Evolutionary conservation across 2,113 vertebrate species (phyloP), one percentile per base, ranked within the genome.

Genomic region (Cyanoliseus patagonus): DNA sequence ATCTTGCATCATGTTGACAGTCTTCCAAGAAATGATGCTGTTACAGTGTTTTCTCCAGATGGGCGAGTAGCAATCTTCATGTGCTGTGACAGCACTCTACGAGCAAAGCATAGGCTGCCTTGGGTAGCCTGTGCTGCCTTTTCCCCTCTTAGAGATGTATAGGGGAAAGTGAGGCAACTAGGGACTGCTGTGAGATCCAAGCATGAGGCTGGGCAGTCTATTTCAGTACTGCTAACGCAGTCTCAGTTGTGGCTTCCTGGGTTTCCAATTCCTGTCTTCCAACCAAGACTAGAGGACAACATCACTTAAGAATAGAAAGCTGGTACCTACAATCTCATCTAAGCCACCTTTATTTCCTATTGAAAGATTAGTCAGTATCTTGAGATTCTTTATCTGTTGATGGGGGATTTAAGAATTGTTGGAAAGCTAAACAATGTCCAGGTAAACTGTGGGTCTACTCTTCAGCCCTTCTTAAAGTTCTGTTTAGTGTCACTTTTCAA

Each of bases 161-260:
- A 3, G 4, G 9, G 2, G 3, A 11, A 31, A 31, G 44, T 3
- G 2, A 7, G 47, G 11, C 2, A 22, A 4, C 2, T 57, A 51
- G 64, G 28, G 42, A 30, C 24, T 46, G 20, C 9, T 69, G 10
- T 27, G n/a, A 90, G 33, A 70, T 33, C 7, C 8, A 46, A 59
- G 46, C 7, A 13, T 46, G 28, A 59, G 20, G 20, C 0, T 55
- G 31, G 25, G 14, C 12, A 92, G 46, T 5, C 17, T 59, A 1
- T 52, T 80, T 66, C 25, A 27, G 39, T 27, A 2, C 27, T 61
- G 12, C 10, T 33, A 55, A 51, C 16, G 55, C 13, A 10, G 19
- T 10, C 15, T 27, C 9, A 4, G 8, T 35, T 89, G 22, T 52
- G 20, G 12, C 27, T 82, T 61, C 47, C 18, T 64, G 9, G 6